Evolutionary conservation across 1,140 invertebrate species (phyloP), one percentile per base, ranked within the genome.

Genomic region (Euglossa dilemma): DNA sequence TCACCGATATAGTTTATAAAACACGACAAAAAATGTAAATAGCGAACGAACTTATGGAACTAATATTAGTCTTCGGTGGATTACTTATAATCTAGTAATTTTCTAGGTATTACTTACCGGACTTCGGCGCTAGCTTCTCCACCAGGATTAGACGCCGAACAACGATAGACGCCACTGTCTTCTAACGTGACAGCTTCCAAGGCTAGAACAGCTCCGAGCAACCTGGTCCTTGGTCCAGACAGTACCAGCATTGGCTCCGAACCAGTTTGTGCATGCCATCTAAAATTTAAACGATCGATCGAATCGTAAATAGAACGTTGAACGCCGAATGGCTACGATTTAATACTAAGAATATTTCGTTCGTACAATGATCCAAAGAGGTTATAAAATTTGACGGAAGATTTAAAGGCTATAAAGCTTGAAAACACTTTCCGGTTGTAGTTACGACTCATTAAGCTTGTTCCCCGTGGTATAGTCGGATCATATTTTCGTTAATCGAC

Each of bases 141-240:
- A 7, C 96, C 96, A 69, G 95, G 95, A 92, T 97, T 97, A 23
- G 95, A 95, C 5, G 96, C 96, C 6, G 95, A 94, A 91, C 97
- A 97, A 64, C 96, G 95, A 92, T 97, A 97, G 59, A 95, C 93
- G 4, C 96, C 97, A 59, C 95, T 96, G 90, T 97, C 97, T 87
- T 97, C 96, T 12, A 95, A 92, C 5, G 96, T 96, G 20, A 96
- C 96, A 6, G 96, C 96, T 91, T 97, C 96, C 70, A 97, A 96
- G 5, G 97, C 96, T 61, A 97, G 92, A 23, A 97, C 96, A 6
- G 96, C 96, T 6, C 96, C 96, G 0, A 97, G 93, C 45, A 97
- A 94, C 57, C 96, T 94, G 18, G 95, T 95, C 69, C 96, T 94
- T 6, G 96, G 96, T 2, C 96, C 96, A 54, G 96, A 95, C 45